Evolutionary conservation across 2,113 vertebrate species (phyloP).

Genomic region (Scophthalmus maximus): DNA sequence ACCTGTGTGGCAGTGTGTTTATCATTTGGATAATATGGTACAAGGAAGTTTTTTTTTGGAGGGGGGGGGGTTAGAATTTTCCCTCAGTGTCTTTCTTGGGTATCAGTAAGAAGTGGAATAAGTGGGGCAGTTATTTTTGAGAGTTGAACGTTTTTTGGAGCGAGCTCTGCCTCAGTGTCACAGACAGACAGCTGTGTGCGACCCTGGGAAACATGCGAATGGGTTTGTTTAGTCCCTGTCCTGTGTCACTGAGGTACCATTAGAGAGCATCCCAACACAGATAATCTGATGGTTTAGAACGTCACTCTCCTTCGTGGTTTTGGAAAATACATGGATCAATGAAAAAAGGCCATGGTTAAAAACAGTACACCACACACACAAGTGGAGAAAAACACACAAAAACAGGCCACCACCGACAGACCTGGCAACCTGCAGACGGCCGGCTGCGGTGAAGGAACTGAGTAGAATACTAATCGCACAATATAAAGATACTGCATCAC

Average conservation of each 20-base stretch:
- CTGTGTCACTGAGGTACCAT: background rate
- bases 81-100: background rate
- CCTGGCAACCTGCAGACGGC: background rate
- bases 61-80: background rate
- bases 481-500: too few species aligned
- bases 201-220: too few species aligned
- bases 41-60: background rate
- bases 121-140: background rate
- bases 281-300: background rate
- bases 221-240: too few species aligned
- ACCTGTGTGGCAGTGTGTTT: constrained; percentile 18
- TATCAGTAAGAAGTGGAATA: background rate
- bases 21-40: background rate
- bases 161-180: background rate
- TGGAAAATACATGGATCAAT: background rate
- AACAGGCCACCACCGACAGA: background rate
- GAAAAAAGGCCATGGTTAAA: background rate
- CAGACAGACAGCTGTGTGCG: too few species aligned
- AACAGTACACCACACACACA: background rate
- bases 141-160: background rate
- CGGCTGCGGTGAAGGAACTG: background rate
- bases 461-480: too few species aligned
- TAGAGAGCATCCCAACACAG: background rate
- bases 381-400: background rate
- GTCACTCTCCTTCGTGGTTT: background rate